Evolutionary conservation across 2,888 invertebrate genomes (phyloP).

Genomic region (Fragum fragum): DNA sequence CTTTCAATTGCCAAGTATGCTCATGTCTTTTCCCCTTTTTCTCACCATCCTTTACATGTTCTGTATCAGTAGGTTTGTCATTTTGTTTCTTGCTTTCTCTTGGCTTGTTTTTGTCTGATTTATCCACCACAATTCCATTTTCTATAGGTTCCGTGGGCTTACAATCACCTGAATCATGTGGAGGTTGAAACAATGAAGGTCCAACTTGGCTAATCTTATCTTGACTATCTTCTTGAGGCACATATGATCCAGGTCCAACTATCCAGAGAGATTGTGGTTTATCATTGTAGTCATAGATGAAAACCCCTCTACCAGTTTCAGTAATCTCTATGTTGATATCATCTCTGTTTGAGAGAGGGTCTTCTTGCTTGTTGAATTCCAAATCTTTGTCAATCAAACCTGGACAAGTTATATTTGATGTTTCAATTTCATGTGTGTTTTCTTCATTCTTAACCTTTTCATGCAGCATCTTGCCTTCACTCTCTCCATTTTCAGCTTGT

Average conservation of each 20-base stretch:
- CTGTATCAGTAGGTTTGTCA: not conserved
- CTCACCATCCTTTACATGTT: not conserved
- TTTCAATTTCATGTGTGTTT: not conserved
- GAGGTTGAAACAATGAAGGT: not conserved
- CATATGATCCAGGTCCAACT: constrained; percentile 20
- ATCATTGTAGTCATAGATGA: not conserved
- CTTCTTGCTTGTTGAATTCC: not conserved
- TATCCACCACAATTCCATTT: not conserved
- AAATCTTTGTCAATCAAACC: not conserved
- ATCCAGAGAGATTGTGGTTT: constrained; percentile 6
- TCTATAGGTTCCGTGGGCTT: not conserved
- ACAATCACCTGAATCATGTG: not conserved
- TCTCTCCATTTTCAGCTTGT: not conserved
- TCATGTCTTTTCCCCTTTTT: constrained; percentile 33
- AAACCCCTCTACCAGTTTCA: constrained; percentile 15
- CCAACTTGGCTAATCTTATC: not conserved
- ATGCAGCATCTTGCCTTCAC: not conserved
- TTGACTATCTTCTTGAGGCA: not conserved
- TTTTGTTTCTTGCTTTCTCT: not conserved
- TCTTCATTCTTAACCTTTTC: not conserved
- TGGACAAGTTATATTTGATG: not conserved
- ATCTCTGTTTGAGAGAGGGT: not conserved
- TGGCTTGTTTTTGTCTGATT: not conserved
- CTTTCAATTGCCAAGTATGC: constrained; percentile 58
- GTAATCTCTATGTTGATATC: constrained; percentile 16